Conservation (phyloP, 2,797 vertebrate species). For the Cynodonichthys magdalenae region DNA sequence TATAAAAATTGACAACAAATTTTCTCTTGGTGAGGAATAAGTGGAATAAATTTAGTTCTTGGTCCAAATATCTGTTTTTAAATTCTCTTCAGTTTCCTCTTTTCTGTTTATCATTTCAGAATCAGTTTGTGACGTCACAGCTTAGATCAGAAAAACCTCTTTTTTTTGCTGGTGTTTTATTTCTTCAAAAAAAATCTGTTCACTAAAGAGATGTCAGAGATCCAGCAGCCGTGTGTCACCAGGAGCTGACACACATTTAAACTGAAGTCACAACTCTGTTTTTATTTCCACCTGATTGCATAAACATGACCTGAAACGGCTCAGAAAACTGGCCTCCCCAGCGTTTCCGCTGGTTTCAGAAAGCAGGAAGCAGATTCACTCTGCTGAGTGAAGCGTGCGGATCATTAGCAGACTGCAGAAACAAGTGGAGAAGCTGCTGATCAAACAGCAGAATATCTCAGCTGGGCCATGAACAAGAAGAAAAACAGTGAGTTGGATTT, state of each 20-base stretch:
- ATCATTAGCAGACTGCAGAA: neutral
- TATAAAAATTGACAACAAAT: too few relatives aligned
- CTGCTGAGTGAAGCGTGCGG: constrained; percentile 1
- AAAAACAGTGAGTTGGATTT: constrained; percentile 62
- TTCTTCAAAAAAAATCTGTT: neutral
- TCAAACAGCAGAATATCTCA: neutral
- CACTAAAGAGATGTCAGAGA: neutral
- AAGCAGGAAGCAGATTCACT: constrained; percentile 48
- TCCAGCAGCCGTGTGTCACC: too few relatives aligned
- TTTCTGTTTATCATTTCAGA: too few relatives aligned
- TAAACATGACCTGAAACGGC: neutral
- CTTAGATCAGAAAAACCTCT: too few relatives aligned
- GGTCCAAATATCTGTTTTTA: too few relatives aligned
- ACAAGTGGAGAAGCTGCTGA: neutral
- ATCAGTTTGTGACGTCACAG: too few relatives aligned
- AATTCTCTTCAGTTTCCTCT: too few relatives aligned
- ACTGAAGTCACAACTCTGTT: neutral
- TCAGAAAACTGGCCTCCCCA: neutral
- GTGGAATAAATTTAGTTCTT: too few relatives aligned
- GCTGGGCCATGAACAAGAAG: constrained; percentile 59
- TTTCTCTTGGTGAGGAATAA: too few relatives aligned
- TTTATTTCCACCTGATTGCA: constrained; percentile 20
- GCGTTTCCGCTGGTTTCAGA: constrained; percentile 37
- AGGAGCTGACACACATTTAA: neutral
- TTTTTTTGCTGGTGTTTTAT: neutral